Percentiles rank a stretch among this genome's conserved stretches.
These are phyloP conservation scores for Microcebus griseorufus DNA, from an alignment of 2,113 vertebrate species.

Conservation along the genomic window DNA sequence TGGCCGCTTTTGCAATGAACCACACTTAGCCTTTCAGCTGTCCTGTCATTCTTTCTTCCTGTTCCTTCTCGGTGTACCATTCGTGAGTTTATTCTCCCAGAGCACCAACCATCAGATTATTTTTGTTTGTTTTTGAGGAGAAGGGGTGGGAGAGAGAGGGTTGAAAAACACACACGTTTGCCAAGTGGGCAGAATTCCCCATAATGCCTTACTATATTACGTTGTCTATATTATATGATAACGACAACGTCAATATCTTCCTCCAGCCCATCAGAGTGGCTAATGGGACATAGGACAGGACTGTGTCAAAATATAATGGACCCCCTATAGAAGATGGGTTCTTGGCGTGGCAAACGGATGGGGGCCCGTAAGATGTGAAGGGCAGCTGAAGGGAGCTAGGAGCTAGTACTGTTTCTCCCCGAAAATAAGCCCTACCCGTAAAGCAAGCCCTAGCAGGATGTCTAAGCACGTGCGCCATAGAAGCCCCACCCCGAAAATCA, in stretches of 20 bases:
- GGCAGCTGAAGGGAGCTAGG: background rate
- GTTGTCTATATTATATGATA: background rate
- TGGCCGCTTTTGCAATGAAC: background rate
- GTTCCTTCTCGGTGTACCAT: background rate
- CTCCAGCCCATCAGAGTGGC: background rate
- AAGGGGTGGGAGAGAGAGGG: too few species aligned
- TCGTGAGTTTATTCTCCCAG: background rate
- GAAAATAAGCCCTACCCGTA: too few species aligned
- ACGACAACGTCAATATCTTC: background rate
- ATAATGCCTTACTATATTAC: background rate
- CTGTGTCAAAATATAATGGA: background rate
- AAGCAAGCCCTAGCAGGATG: too few species aligned
- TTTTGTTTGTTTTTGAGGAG: background rate
- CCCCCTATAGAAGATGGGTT: background rate
- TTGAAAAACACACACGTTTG: background rate
- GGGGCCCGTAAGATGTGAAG: background rate
- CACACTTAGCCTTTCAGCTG: background rate
- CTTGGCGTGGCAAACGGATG: background rate
- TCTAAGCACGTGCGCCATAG: fast-evolving
- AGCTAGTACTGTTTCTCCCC: background rate
- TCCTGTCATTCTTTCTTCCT: background rate
- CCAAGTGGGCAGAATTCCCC: background rate
- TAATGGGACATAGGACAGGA: background rate
- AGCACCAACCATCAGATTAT: background rate
- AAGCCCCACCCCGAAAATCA: too few species aligned